Evolutionary conservation across 2,113 vertebrate genomes (phyloP), one percentile per base, ranked within the genome.

Genomic region (Hyperopisus bebe): DNA sequence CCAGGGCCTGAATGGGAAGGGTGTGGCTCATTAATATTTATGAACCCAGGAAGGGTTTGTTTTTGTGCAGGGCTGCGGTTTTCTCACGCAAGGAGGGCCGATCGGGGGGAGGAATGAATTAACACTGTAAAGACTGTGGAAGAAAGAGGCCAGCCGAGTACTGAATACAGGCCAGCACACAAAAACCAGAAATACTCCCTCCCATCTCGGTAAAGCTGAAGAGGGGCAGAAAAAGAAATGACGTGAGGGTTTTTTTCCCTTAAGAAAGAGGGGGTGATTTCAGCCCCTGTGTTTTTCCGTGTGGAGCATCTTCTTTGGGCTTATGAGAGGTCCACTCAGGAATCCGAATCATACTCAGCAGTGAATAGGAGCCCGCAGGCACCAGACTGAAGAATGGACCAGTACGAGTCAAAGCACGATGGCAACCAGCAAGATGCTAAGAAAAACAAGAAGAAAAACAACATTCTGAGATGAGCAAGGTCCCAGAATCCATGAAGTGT

Each of bases 21-120:
- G 95, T 93, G 95, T 96, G 93, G 93, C 94, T 94, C 92, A 95
- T 97, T 94, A 96, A 97, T 96, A 97, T 97, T 97, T 96, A 96
- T 95, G 95, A 96, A 93, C 90, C 91, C 90, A 88, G 91, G 94
- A 96, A 96, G 94, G 95, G 95, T 95, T 95, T 94, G 93, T 94
- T 95, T 93, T 95, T 95, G 94, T 95, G 93, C 94, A 90, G 91
- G 0, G 0, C 51, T 89, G 90, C 85, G 74, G 70, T 95, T 96
- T 93, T 96, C 95, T 95, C 94, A 94, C 91, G 93, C 93, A 95
- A 96, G 94, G 95, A 96, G 92, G 95, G 94, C 94, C 93, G 92
- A 90, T 90, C 88, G 93, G 92, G 93, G 94, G 95, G 95, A 97
- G 95, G 96, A 96, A 96, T 95, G 95, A 87, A 95, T 95, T 96